These are phyloP conservation scores for Amiota mariae DNA, from an alignment of 2,888 invertebrate genomes.

Conservation along the genomic window DNA sequence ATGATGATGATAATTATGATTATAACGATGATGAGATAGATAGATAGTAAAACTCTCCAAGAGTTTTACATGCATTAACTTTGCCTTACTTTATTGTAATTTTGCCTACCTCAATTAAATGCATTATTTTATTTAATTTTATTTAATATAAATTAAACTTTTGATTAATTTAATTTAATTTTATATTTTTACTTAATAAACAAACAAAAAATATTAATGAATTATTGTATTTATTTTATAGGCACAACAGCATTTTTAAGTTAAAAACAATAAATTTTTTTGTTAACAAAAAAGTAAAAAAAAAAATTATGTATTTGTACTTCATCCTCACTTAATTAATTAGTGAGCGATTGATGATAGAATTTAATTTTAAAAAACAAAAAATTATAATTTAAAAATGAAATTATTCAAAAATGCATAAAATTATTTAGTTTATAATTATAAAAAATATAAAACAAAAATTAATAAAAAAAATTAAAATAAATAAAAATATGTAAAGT, in stretches of 20 bases:
- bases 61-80: slow-evolving; percentile 50
- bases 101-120: slow-evolving; percentile 63
- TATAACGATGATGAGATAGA: background rate
- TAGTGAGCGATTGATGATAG: slow-evolving; percentile 20
- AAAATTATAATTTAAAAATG: background rate
- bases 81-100: slow-evolving; percentile 65
- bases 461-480: slow-evolving; percentile 54
- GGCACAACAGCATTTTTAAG: background rate
- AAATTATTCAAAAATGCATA: slow-evolving; percentile 1
- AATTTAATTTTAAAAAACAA: background rate
- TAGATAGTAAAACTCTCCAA: slow-evolving; percentile 50
- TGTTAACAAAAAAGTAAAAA: background rate
- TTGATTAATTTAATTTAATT: slow-evolving; percentile 32
- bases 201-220: slow-evolving; percentile 10
- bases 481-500: slow-evolving; percentile 59
- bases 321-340: slow-evolving; percentile 18
- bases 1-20: background rate
- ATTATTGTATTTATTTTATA: too few relatives aligned
- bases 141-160: slow-evolving; percentile 38
- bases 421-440: background rate
- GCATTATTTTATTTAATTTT: slow-evolving; percentile 56
- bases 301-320: background rate
- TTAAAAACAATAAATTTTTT: too few relatives aligned
- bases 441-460: slow-evolving; percentile 32
- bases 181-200: slow-evolving; percentile 33